Evolutionary conservation across 2,888 invertebrate species (phyloP).

Genomic region (Drosophila anomelani): DNA sequence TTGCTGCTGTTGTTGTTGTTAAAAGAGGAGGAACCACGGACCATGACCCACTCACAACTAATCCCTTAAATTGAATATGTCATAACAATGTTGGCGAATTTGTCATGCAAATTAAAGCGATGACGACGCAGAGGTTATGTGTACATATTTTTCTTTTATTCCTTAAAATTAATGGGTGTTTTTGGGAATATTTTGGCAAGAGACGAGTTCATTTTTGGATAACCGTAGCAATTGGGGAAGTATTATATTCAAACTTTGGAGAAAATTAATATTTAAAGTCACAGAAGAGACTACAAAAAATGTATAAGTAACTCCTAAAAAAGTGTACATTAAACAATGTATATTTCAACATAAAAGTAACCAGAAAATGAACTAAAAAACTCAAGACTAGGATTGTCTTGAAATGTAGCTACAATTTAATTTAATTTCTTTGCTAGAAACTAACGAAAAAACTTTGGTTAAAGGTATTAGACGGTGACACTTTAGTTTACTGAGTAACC

Average conservation of each 20-base stretch:
- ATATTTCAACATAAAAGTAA: background rate
- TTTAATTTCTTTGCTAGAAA: background rate
- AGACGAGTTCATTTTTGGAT: background rate
- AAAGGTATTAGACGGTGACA: background rate
- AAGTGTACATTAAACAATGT: too few relatives aligned
- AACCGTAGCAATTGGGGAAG: background rate
- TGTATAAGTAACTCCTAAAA: too few relatives aligned
- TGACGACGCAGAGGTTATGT: constrained; percentile 59
- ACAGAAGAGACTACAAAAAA: background rate
- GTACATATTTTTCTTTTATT: constrained; percentile 26
- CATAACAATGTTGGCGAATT: constrained; percentile 77
- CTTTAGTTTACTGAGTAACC: constrained; percentile 7
- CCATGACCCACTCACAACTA: constrained; percentile 56
- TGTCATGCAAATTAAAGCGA: constrained; percentile 79
- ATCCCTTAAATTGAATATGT: constrained; percentile 79
- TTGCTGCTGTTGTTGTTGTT: background rate
- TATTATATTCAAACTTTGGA: background rate
- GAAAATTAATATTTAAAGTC: background rate
- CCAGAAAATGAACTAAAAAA: too few relatives aligned
- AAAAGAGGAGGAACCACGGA: constrained; percentile 4
- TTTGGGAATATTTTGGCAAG: background rate
- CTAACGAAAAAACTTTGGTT: too few relatives aligned
- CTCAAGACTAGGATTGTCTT: fast-evolving
- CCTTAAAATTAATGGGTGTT: constrained; percentile 12
- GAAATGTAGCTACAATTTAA: background rate